These are phyloP conservation scores for Drosophila sordidapex DNA, from an alignment of 2,888 invertebrate species.

Conservation along the genomic window DNA sequence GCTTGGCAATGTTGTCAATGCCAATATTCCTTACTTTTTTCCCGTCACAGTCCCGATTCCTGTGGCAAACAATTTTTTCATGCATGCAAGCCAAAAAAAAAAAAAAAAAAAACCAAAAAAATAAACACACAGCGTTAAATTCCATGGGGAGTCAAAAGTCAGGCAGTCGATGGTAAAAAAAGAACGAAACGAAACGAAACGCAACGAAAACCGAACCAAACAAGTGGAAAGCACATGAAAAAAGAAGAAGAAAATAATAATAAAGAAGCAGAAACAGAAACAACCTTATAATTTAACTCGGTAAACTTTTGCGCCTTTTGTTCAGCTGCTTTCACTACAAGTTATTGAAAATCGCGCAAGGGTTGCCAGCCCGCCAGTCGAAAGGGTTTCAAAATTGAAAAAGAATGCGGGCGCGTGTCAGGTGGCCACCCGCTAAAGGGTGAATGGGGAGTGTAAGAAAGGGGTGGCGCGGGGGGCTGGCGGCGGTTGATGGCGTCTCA, in stretches of 20 bases:
- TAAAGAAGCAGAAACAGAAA: constrained; percentile 48
- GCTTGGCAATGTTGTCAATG: constrained; percentile 50
- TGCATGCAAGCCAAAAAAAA: constrained; percentile 56
- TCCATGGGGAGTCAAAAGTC: constrained; percentile 70
- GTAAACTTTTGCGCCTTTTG: constrained; percentile 77
- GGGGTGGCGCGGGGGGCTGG: not conserved
- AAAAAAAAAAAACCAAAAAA: constrained; percentile 43
- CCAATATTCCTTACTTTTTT: constrained; percentile 33
- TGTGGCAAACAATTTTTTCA: constrained; percentile 53
- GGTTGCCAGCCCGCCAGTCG: constrained; percentile 49
- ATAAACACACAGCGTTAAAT: constrained; percentile 56
- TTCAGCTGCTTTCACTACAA: constrained; percentile 70
- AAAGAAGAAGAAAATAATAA: constrained; percentile 28
- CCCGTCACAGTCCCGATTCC: constrained; percentile 13
- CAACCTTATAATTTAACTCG: constrained; percentile 78
- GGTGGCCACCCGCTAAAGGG: constrained; percentile 52
- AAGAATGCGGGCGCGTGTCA: constrained; percentile 69
- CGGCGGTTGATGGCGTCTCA: constrained; percentile 44
- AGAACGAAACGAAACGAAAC: constrained; percentile 4
- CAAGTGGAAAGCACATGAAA: constrained; percentile 22
- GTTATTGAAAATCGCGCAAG: constrained; percentile 77
- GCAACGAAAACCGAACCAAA: constrained; percentile 20
- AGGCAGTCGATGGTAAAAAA: constrained; percentile 46
- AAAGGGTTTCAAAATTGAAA: constrained; percentile 78
- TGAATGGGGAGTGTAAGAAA: constrained; percentile 21